Evolutionary conservation across 2,113 vertebrate genomes (phyloP), one percentile per base, ranked within the genome.

Genomic region (Pangasianodon gigas): DNA sequence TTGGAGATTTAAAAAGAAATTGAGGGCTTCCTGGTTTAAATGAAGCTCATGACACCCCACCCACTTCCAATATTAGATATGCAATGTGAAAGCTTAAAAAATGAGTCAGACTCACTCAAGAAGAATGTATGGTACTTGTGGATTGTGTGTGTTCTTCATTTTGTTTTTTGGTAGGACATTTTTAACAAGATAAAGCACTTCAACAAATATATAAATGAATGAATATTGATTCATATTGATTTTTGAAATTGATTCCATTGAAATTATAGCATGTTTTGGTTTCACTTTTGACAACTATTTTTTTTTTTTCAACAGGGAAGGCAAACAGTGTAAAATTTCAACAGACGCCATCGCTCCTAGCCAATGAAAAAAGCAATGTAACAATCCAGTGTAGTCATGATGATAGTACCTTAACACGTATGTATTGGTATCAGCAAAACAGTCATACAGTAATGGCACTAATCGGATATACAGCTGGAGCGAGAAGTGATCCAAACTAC

Each of bases 341-440:
- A 56, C 91, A 92, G 83, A 48, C 62, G 13, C 41, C 56, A 26
- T 10, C 37, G 7, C 32, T 85, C 3, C 48, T 84, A 32, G 85
- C 52, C 41, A 65, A 48, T 16, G 18, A 60, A 6, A 69, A 1
- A 1, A 11, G 58, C 2, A 32, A 44, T 29, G 14, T 44, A 54
- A 85, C 69, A 16, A 89, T 91, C 10, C 3, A 21, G 1, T 92
- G 92, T 67, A 88, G 62, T 13, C 80, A 92, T 75, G 81, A 90
- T 62, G 89, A 90, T 84, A 85, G 19, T 52, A 58, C 3, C 85
- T 81, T 84, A 3, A 1, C 0, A 1, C 0, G 14, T 8, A 92
- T 92, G 89, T 48, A 21, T 8, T 91, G 92, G 91, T 92, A 92
- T 81, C 88, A 88, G 44, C 90, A 91, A 24, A 69, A 48, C 4